Conservation (phyloP, 2,797 vertebrate genomes). For the Myotis daubentonii region DNA sequence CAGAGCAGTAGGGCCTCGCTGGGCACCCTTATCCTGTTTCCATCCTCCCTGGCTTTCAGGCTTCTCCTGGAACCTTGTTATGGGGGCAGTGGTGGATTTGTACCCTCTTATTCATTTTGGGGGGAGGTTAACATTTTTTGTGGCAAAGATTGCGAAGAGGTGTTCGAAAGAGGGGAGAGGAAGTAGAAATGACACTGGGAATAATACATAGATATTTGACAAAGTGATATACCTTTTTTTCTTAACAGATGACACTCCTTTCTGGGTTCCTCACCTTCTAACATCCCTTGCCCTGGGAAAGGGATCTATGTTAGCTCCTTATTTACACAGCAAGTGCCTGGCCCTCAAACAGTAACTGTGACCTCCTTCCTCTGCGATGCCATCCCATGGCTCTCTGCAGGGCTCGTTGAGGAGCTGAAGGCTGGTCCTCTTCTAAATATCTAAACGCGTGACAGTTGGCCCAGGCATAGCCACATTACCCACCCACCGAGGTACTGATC, state of each 20-base stretch:
- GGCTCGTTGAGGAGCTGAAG: constrained; percentile 61
- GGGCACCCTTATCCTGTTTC: background rate
- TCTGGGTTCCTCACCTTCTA: background rate
- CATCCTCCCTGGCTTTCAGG: background rate
- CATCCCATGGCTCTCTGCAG: constrained; percentile 71
- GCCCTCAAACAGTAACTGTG: background rate
- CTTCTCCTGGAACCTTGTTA: constrained; percentile 52
- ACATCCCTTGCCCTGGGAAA: background rate
- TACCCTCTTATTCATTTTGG: background rate
- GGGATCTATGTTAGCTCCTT: background rate
- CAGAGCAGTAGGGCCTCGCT: background rate
- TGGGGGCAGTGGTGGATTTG: background rate
- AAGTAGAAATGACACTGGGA: background rate
- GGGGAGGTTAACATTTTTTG: background rate
- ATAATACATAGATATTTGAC: background rate
- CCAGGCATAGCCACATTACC: background rate
- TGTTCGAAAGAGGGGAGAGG: background rate
- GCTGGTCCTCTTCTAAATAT: background rate
- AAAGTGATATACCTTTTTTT: background rate
- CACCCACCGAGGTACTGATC: background rate
- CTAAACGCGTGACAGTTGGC: background rate
- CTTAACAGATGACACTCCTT: background rate
- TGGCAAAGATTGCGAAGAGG: background rate
- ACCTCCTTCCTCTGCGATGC: constrained; percentile 60
- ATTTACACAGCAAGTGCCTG: background rate